phyloP scores from a whole-genome alignment of 2,113 vertebrate species.

The Phrynocephalus versicolor region DNA sequence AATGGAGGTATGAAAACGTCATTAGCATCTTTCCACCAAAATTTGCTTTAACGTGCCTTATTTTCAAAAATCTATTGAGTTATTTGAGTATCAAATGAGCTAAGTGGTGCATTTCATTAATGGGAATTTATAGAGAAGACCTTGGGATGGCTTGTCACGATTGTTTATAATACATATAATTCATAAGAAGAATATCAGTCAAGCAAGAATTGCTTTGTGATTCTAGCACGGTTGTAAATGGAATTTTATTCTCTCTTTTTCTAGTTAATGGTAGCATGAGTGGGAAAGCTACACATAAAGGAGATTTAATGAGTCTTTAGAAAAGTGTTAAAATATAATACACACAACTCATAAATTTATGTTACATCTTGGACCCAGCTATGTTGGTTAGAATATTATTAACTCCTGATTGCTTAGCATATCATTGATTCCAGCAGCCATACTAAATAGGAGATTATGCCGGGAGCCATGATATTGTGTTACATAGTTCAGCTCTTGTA shows the following conservation, averaged over 20 bases:
- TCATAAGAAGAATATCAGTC: conserved; percentile 73
- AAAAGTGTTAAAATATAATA: conserved; percentile 71
- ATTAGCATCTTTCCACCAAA: conserved; percentile 62
- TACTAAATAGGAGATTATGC: conserved; percentile 59
- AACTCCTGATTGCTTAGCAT: background rate
- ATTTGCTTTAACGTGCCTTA: conserved; percentile 68
- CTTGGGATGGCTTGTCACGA: conserved; percentile 63
- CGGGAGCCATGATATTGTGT: conserved; percentile 45
- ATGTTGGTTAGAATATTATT: conserved; percentile 60
- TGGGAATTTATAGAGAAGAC: conserved; percentile 79
- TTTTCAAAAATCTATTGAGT: conserved; percentile 76
- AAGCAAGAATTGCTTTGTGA: conserved; percentile 56
- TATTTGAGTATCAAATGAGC: conserved; percentile 75
- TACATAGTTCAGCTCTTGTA: background rate
- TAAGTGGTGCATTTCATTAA: conserved; percentile 81
- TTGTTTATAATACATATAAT: conserved; percentile 79
- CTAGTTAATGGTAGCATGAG: conserved; percentile 74
- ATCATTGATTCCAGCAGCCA: conserved; percentile 14
- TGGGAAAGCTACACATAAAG: conserved; percentile 75
- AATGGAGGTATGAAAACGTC: conserved; percentile 56
- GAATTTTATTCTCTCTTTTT: conserved; percentile 68
- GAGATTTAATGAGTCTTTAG: conserved; percentile 76
- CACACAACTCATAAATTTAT: conserved; percentile 75
- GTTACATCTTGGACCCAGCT: conserved; percentile 63
- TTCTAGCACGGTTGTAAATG: conserved; percentile 60